phyloP scores from a whole-genome alignment of 2,888 invertebrate genomes.

The Bombyx huttoni region DNA sequence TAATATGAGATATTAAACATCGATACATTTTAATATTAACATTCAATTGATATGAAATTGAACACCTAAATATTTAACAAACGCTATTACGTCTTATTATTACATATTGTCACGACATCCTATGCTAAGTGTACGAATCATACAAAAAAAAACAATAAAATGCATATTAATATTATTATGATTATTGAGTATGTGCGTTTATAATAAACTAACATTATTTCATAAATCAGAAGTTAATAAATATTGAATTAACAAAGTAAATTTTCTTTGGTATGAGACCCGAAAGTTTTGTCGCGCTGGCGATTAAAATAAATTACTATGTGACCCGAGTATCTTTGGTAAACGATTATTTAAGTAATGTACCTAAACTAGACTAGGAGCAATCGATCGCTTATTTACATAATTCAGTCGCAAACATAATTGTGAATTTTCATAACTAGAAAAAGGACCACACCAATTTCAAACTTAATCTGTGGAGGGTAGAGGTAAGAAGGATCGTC shows the following conservation, averaged over 20 bases:
- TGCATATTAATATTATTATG: neutral
- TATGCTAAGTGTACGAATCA: neutral
- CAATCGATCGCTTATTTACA: neutral
- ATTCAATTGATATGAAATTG: constrained; percentile 20
- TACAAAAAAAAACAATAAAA: neutral
- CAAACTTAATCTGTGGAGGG: neutral
- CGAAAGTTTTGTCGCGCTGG: too few relatives aligned
- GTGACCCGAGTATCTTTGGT: constrained; percentile 14
- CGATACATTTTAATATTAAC: neutral
- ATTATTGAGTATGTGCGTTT: neutral
- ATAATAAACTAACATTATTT: too few relatives aligned
- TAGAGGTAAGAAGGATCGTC: too few relatives aligned
- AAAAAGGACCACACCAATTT: neutral
- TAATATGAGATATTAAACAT: constrained; percentile 1
- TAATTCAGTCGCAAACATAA: neutral
- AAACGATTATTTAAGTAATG: constrained; percentile 28
- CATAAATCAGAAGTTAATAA: too few relatives aligned
- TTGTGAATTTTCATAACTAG: neutral
- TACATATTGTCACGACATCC: constrained; percentile 56
- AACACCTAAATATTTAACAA: constrained; percentile 17
- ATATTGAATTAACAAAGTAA: too few relatives aligned
- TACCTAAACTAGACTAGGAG: constrained; percentile 28
- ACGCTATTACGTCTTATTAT: constrained; percentile 22
- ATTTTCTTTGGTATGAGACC: too few relatives aligned
- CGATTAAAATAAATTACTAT: constrained; percentile 13